Evolutionary conservation across 2,888 invertebrate genomes (phyloP).

Genomic region (Pyralis farinalis): DNA sequence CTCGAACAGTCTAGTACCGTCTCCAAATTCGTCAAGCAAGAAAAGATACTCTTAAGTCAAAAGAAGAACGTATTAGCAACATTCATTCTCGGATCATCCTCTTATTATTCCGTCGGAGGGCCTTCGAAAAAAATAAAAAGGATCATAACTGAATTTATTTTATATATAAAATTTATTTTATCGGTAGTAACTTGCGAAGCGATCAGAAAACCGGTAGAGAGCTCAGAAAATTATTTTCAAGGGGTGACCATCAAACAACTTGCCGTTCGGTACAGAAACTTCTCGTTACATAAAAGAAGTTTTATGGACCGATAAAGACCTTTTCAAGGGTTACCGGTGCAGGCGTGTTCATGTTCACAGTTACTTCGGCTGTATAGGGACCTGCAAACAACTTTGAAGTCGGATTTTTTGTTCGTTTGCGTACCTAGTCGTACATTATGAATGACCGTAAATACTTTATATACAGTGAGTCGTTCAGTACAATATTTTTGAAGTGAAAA

Average conservation of each 20-base stretch:
- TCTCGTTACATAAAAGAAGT: constrained; percentile 68
- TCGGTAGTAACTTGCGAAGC: constrained; percentile 57
- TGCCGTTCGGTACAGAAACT: constrained; percentile 63
- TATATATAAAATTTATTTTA: constrained; percentile 67
- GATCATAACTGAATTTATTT: constrained; percentile 72
- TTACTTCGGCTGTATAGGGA: constrained; percentile 22
- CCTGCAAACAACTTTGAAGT: constrained; percentile 35
- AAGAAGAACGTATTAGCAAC: constrained; percentile 61
- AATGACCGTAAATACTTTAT: too few relatives aligned
- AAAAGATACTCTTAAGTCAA: too few relatives aligned
- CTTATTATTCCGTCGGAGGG: constrained; percentile 56
- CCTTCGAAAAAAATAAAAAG: constrained; percentile 61
- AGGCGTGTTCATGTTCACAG: constrained; percentile 35
- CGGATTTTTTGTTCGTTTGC: not conserved
- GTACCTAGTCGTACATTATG: not conserved
- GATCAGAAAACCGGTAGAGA: constrained; percentile 54
- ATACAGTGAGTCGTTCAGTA: too few relatives aligned
- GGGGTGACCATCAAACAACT: constrained; percentile 71
- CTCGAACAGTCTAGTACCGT: too few relatives aligned
- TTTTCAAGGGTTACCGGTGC: constrained; percentile 60
- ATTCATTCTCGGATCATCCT: constrained; percentile 67
- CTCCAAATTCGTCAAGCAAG: too few relatives aligned
- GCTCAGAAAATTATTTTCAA: constrained; percentile 70
- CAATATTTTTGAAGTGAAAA: too few relatives aligned
- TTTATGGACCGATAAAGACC: constrained; percentile 74